These are phyloP conservation scores for Melanotaenia nigrans DNA, from an alignment of 2,797 vertebrate species.

Conservation along the genomic window DNA sequence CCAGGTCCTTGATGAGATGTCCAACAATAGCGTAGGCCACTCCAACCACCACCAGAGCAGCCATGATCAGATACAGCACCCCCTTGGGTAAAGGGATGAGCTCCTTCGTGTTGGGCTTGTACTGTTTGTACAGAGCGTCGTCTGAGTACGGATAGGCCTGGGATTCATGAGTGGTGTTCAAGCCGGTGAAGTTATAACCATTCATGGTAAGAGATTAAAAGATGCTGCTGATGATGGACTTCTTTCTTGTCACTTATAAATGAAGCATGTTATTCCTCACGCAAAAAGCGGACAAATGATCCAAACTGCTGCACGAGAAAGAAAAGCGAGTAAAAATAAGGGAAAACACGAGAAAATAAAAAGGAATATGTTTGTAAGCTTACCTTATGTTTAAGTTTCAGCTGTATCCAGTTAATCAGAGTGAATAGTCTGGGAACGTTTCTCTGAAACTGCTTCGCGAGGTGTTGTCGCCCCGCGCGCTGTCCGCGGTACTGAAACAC, in stretches of 20 bases:
- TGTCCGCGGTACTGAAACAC: conserved; percentile 65
- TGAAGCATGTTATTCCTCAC: background rate
- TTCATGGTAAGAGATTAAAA: conserved; percentile 50
- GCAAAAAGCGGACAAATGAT: too few species aligned
- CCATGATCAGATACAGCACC: conserved; percentile 87
- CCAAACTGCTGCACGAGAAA: background rate
- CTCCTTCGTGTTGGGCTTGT: conserved; percentile 76
- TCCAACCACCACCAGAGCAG: conserved; percentile 83
- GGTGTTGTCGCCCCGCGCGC: conserved; percentile 12
- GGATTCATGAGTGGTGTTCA: conserved; percentile 56
- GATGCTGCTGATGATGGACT: background rate
- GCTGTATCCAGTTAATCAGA: background rate
- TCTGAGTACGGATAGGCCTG: conserved; percentile 70
- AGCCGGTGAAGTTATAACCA: conserved; percentile 59
- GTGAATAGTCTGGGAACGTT: background rate
- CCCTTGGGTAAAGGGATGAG: conserved; percentile 83
- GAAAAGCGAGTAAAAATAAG: background rate
- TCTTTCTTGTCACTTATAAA: conserved; percentile 2
- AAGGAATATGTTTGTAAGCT: background rate
- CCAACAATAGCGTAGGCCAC: conserved; percentile 89
- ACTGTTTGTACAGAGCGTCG: conserved; percentile 82
- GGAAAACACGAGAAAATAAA: background rate
- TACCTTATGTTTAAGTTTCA: background rate
- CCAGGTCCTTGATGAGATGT: conserved; percentile 89
- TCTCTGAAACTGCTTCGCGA: too few species aligned